Evolutionary conservation across 2,113 vertebrate genomes (phyloP).

Genomic region (Sapajus apella): DNA sequence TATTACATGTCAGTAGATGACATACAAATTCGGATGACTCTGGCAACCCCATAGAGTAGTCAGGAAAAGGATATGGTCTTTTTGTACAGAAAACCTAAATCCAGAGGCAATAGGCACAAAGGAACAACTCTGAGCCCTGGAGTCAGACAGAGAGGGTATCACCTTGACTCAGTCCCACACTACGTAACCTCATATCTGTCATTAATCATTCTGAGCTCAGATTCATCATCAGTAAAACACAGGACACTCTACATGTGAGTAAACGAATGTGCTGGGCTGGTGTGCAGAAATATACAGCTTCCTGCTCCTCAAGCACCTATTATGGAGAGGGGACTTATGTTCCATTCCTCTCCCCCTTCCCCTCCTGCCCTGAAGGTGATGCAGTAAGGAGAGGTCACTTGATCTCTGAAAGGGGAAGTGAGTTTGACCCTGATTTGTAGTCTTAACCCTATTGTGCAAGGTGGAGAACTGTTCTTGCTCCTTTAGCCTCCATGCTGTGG

Average conservation of each 20-base stretch:
- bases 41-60: not conserved
- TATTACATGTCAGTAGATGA: not conserved
- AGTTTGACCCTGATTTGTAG: not conserved
- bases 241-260: not conserved
- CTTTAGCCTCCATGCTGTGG: not conserved
- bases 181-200: not conserved
- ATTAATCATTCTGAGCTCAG: not conserved
- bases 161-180: not conserved
- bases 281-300: not conserved
- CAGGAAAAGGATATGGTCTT: not conserved
- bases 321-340: not conserved
- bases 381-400: not conserved
- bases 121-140: not conserved
- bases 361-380: not conserved
- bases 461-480: not conserved
- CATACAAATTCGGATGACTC: slow-evolving; percentile 27
- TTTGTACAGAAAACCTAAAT: not conserved
- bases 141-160: not conserved
- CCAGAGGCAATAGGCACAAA: not conserved
- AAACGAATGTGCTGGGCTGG: not conserved
- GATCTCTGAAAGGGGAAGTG: slow-evolving; percentile 15
- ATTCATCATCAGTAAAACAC: not conserved
- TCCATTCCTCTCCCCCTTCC: not conserved
- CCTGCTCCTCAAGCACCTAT: not conserved
- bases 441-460: not conserved